phyloP scores from a whole-genome alignment of 1,140 invertebrate genomes.

The Drosophila simulans region DNA sequence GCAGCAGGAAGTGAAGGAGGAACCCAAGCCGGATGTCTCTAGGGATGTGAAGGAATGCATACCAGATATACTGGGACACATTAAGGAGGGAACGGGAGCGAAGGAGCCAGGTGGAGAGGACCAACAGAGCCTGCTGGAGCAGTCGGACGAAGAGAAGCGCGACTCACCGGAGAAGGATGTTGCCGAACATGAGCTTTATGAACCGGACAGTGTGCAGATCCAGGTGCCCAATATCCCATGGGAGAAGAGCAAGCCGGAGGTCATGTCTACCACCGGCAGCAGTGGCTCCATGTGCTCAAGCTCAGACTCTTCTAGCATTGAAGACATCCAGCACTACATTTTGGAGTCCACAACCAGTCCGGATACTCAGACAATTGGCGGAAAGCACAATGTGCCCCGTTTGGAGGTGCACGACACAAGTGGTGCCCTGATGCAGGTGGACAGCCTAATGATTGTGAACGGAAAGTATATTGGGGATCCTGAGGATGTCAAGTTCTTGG shows the following conservation, averaged over 20 bases:
- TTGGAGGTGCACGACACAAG: constrained; percentile 89
- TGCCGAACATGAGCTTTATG: constrained; percentile 85
- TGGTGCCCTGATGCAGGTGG: constrained; percentile 88
- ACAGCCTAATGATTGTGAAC: constrained; percentile 86
- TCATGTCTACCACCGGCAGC: constrained; percentile 63
- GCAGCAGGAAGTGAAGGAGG: constrained; percentile 30
- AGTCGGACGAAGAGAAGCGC: constrained; percentile 79
- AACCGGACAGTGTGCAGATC: constrained; percentile 81
- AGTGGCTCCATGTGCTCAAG: constrained; percentile 77
- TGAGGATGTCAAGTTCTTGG: constrained; percentile 80
- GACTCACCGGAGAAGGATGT: constrained; percentile 86
- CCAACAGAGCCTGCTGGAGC: constrained; percentile 56
- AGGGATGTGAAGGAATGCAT: constrained; percentile 78
- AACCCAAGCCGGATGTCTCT: constrained; percentile 72
- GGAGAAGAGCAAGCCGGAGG: constrained; percentile 84
- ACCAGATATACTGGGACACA: constrained; percentile 78
- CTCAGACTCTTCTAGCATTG: constrained; percentile 75
- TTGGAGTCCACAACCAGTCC: constrained; percentile 84
- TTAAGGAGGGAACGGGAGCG: constrained; percentile 44
- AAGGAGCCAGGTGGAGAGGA: constrained; percentile 53
- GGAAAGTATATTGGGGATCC: constrained; percentile 84
- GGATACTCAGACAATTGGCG: constrained; percentile 70
- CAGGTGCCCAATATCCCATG: constrained; percentile 88
- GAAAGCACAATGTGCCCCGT: constrained; percentile 85
- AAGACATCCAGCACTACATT: constrained; percentile 84